A percentile compares a stretch with the other conserved stretches of the same genome.
Conservation (phyloP, 2,888 invertebrate genomes). For the Phortica magna region DNA sequence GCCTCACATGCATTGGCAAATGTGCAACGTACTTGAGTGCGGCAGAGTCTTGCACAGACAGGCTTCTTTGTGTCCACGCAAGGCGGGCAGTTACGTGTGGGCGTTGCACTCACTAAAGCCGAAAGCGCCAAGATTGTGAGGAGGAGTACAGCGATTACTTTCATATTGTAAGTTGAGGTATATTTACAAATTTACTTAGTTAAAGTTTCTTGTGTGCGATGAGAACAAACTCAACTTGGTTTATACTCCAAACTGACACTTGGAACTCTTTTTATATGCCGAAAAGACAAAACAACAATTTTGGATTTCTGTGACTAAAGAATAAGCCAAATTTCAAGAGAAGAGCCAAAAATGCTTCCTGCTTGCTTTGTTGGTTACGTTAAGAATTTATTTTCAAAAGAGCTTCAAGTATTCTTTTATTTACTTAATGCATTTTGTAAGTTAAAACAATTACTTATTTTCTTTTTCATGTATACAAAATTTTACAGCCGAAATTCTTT, state of each 20-base stretch:
- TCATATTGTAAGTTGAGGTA: not conserved
- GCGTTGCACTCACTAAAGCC: not conserved
- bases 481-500: not conserved
- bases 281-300: too few relatives aligned
- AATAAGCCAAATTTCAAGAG: too few relatives aligned
- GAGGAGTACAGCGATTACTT: constrained; percentile 5
- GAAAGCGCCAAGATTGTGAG: not conserved
- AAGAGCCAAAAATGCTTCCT: too few relatives aligned
- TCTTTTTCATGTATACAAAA: too few relatives aligned
- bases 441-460: too few relatives aligned
- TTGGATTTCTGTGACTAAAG: too few relatives aligned
- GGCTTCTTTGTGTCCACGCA: not conserved
- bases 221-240: not conserved
- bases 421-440: too few relatives aligned
- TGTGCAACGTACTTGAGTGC: not conserved
- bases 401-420: too few relatives aligned
- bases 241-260: not conserved
- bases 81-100: not conserved
- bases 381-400: too few relatives aligned
- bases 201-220: not conserved
- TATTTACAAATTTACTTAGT: too few relatives aligned
- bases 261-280: not conserved
- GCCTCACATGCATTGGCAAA: not conserved
- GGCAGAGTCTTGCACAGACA: constrained; percentile 14
- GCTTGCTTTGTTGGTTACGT: too few relatives aligned